Evolutionary conservation across 2,888 invertebrate species (phyloP).

Genomic region (Resseliella maxima): DNA sequence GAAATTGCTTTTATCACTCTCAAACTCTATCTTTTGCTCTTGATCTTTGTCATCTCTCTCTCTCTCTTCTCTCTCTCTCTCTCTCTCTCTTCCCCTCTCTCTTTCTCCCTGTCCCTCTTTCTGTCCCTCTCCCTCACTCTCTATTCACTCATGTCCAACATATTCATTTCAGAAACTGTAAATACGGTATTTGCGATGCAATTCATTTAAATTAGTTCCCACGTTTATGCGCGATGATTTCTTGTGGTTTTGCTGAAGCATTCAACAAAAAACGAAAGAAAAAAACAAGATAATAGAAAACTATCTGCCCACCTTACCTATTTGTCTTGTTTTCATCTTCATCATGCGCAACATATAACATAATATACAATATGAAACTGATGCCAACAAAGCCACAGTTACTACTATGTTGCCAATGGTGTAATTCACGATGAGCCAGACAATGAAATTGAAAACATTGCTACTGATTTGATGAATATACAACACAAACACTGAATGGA

Average conservation of each 20-base stretch:
- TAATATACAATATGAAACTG: neutral
- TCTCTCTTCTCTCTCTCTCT: too few species aligned
- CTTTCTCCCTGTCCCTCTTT: too few species aligned
- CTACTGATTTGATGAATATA: neutral
- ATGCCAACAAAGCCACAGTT: neutral
- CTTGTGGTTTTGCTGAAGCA: neutral
- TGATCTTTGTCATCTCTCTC: too few species aligned
- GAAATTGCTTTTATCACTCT: too few species aligned
- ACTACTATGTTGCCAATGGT: neutral
- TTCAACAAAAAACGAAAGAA: neutral
- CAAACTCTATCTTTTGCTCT: too few species aligned
- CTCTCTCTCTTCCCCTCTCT: too few species aligned
- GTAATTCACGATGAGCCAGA: neutral
- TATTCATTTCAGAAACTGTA: neutral
- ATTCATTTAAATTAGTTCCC: slow-evolving; percentile 43
- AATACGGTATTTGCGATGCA: neutral
- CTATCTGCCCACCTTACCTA: neutral
- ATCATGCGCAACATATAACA: neutral
- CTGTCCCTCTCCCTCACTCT: too few species aligned
- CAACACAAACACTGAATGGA: neutral
- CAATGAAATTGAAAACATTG: slow-evolving; percentile 29
- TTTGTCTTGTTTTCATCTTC: slow-evolving; percentile 40
- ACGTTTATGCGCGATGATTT: neutral
- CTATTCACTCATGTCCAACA: neutral
- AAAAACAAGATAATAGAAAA: neutral